phyloP scores from a whole-genome alignment of 2,797 vertebrate genomes.

The Gymnoscopelus braueri region DNA sequence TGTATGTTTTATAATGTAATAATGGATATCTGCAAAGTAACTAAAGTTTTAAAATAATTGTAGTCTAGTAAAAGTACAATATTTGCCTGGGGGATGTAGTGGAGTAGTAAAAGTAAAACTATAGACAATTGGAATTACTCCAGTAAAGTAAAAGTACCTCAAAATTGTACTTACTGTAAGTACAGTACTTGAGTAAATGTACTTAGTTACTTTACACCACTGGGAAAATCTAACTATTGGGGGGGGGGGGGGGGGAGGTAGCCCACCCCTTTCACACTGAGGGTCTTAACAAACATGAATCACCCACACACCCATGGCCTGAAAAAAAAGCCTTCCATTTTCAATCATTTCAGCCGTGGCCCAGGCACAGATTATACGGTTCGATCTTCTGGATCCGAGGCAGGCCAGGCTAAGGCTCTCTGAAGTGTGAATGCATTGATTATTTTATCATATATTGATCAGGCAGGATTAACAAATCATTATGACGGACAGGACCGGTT shows the following conservation, averaged over 20 bases:
- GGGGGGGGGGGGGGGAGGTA: not conserved
- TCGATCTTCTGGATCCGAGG: constrained; percentile 35
- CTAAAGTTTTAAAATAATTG: too few species aligned
- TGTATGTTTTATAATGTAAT: too few species aligned
- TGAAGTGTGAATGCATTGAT: constrained; percentile 51
- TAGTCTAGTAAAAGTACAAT: too few species aligned
- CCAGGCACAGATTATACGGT: constrained; percentile 7
- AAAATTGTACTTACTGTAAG: too few species aligned
- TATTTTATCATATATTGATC: constrained; percentile 49
- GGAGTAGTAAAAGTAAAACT: too few species aligned
- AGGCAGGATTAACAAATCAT: constrained; percentile 48
- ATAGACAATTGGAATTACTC: too few species aligned
- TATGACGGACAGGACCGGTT: constrained; percentile 29
- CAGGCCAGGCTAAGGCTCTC: constrained; percentile 28
- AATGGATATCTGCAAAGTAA: too few species aligned
- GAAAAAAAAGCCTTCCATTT: constrained; percentile 52
- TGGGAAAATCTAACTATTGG: too few species aligned
- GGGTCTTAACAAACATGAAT: constrained; percentile 64
- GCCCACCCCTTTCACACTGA: constrained; percentile 54
- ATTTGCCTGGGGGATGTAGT: too few species aligned
- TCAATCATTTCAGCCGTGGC: constrained; percentile 27
- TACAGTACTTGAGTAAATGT: too few species aligned
- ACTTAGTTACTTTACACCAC: too few species aligned
- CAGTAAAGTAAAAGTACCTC: too few species aligned
- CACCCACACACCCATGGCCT: constrained; percentile 44